phyloP scores from a whole-genome alignment of 2,113 vertebrate genomes.

The Plestiodon gilberti region DNA sequence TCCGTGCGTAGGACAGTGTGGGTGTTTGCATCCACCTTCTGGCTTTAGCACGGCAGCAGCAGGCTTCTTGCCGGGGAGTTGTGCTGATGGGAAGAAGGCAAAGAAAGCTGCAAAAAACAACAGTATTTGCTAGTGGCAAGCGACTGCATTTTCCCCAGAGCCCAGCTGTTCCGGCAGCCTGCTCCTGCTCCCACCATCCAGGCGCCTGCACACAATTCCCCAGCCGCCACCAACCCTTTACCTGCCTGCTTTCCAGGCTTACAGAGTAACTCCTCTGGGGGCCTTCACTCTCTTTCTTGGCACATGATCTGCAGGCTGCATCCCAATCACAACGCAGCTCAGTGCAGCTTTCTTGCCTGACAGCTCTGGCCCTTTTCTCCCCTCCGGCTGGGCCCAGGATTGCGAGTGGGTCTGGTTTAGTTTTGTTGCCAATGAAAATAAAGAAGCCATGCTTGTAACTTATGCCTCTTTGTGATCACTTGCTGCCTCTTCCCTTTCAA shows the following conservation, averaged over 20 bases:
- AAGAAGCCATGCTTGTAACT: constrained; percentile 45
- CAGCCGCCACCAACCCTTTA: constrained; percentile 51
- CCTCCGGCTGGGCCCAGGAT: constrained; percentile 54
- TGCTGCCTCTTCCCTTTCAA: constrained; percentile 46
- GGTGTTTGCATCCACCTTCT: constrained; percentile 12
- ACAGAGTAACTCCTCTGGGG: constrained; percentile 54
- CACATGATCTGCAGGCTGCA: constrained; percentile 61
- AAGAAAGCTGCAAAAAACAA: not conserved
- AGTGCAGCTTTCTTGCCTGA: constrained; percentile 62
- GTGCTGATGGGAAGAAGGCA: not conserved
- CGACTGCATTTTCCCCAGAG: constrained; percentile 8
- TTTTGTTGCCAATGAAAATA: constrained; percentile 62
- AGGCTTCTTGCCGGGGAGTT: not conserved
- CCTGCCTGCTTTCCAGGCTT: constrained; percentile 46
- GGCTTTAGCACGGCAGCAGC: not conserved
- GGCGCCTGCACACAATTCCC: constrained; percentile 55
- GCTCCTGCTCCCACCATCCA: constrained; percentile 32
- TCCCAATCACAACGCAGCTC: constrained; percentile 67
- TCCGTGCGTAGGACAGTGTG: not conserved
- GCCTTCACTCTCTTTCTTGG: constrained; percentile 9
- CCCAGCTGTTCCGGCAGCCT: constrained; percentile 31
- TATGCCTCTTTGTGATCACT: constrained; percentile 53
- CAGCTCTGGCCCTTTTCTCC: constrained; percentile 48
- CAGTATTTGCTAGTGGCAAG: constrained; percentile 7
- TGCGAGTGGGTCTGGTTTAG: constrained; percentile 61